Percentiles rank a stretch among this genome's conserved stretches.
Conservation (phyloP, 1,140 invertebrate species). For the Trichonephila clavata region DNA sequence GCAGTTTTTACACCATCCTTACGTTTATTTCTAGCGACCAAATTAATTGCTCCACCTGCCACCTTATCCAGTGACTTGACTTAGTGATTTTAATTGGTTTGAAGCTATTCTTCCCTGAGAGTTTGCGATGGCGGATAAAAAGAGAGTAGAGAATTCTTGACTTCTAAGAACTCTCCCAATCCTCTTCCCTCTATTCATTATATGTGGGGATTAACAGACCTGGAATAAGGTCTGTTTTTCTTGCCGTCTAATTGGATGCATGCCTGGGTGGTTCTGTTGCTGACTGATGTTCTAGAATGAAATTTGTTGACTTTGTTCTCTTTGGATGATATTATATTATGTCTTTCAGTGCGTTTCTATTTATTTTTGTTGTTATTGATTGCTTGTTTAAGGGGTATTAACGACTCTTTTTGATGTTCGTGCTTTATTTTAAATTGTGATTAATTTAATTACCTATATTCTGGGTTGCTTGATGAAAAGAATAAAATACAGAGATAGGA, state of each 20-base stretch:
- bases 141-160: too few species aligned
- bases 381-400: neutral
- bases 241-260: neutral
- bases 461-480: neutral
- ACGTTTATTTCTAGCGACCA: neutral
- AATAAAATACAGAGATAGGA: neutral
- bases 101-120: neutral
- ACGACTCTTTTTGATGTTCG: neutral
- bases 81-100: conserved; percentile 13
- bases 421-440: neutral
- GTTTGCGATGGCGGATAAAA: too few species aligned
- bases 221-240: neutral
- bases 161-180: neutral
- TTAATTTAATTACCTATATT: neutral
- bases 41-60: neutral
- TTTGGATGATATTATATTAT: neutral
- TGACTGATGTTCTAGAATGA: neutral
- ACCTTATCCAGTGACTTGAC: neutral
- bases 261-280: neutral
- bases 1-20: neutral
- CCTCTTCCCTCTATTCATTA: neutral
- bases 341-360: neutral
- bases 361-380: neutral
- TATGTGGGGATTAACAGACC: neutral
- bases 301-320: conserved; percentile 34